phyloP scores from a whole-genome alignment of 2,888 invertebrate species.

The Embidobia sp. region DNA sequence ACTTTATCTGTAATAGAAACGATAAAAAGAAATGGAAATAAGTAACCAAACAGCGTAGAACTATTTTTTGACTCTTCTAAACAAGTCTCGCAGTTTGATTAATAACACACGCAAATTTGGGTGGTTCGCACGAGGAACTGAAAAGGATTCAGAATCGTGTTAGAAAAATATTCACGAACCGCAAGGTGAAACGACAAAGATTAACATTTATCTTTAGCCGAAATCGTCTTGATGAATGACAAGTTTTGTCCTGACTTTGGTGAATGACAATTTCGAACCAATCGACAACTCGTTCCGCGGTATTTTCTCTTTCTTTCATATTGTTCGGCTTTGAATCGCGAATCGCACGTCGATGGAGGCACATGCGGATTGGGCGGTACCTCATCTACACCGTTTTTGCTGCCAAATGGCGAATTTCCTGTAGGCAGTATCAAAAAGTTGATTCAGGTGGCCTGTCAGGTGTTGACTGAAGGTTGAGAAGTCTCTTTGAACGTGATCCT shows the following conservation, averaged over 20 bases:
- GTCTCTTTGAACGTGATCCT: constrained; percentile 92
- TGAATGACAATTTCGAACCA: constrained; percentile 39
- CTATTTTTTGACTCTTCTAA: too few relatives aligned
- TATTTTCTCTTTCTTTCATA: constrained; percentile 32
- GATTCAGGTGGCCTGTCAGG: constrained; percentile 92
- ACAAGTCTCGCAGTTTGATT: too few relatives aligned
- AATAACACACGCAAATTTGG: neutral
- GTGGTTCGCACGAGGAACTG: constrained; percentile 48
- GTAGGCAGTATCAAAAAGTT: constrained; percentile 92
- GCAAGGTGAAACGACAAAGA: constrained; percentile 1
- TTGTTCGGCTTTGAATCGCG: constrained; percentile 50
- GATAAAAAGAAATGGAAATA: too few relatives aligned
- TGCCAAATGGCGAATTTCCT: constrained; percentile 94
- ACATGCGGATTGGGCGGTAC: constrained; percentile 70
- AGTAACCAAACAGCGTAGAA: too few relatives aligned
- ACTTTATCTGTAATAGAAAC: too few relatives aligned
- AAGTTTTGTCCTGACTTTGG: constrained; percentile 51
- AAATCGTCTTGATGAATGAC: constrained; percentile 23
- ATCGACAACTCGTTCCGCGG: constrained; percentile 34
- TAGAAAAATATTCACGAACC: constrained; percentile 60
- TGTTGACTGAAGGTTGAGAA: constrained; percentile 90
- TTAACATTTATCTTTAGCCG: constrained; percentile 19
- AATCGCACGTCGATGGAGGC: constrained; percentile 30
- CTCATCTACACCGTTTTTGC: constrained; percentile 84
- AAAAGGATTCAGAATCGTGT: constrained; percentile 36